Conservation (phyloP, 2,888 invertebrate genomes). For the Dione juno region DNA sequence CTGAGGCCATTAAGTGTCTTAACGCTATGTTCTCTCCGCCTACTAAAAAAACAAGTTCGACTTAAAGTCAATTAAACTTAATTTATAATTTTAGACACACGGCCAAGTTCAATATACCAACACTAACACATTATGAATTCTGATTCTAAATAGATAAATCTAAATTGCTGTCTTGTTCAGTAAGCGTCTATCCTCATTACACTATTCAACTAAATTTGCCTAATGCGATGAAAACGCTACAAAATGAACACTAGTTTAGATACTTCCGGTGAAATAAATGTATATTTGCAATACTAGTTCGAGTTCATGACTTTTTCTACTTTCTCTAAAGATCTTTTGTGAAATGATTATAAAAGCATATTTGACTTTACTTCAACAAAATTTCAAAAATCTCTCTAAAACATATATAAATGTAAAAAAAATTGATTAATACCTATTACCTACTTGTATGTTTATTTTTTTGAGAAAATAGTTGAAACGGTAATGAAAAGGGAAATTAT, state of each 20-base stretch:
- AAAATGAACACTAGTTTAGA: slow-evolving; percentile 33
- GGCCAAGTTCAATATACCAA: slow-evolving; percentile 1
- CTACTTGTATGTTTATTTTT: neutral
- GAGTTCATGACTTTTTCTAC: neutral
- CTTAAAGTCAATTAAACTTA: neutral
- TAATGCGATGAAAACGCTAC: slow-evolving; percentile 31
- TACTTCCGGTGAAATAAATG: slow-evolving; percentile 38
- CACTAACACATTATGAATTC: slow-evolving; percentile 8
- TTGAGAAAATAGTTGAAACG: neutral
- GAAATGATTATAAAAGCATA: no score
- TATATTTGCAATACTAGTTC: slow-evolving; percentile 5
- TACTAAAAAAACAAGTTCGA: neutral
- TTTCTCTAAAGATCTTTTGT: neutral
- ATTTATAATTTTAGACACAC: neutral
- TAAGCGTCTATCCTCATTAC: slow-evolving; percentile 34
- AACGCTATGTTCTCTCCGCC: no score
- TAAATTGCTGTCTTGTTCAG: slow-evolving; percentile 40
- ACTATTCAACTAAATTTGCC: slow-evolving; percentile 20
- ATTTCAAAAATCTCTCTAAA: no score
- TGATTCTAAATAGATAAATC: slow-evolving; percentile 24
- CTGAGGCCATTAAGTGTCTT: no score
- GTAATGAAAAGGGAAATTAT: neutral
- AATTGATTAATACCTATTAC: neutral
- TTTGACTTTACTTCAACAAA: no score
- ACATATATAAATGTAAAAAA: no score